A percentile compares a stretch with the other conserved stretches of the same genome.
These are phyloP conservation scores for Rhombomys opimus DNA, from an alignment of 2,113 vertebrate species.

Conservation along the genomic window DNA sequence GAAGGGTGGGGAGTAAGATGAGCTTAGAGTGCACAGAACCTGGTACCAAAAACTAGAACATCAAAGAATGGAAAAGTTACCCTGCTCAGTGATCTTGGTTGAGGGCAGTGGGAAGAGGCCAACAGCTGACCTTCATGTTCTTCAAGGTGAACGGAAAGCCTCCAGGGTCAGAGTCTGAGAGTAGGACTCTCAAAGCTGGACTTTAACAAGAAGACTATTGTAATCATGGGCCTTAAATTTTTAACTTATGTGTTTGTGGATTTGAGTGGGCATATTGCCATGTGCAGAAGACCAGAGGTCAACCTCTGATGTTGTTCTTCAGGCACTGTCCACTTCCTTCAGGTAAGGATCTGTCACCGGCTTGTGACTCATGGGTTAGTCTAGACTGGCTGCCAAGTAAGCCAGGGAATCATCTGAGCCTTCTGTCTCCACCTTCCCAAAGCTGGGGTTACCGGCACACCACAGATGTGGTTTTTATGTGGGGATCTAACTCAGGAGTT, in stretches of 20 bases:
- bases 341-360: background rate
- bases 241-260: background rate
- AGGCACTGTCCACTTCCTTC: background rate
- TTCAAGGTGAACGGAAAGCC: background rate
- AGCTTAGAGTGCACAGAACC: background rate
- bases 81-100: rapidly evolving
- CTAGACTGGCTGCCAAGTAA: background rate
- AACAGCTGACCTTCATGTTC: no score
- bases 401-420: background rate
- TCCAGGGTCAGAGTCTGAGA: background rate
- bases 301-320: background rate
- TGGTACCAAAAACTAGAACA: rapidly evolving
- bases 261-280: no score
- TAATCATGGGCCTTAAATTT: background rate
- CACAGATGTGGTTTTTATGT: background rate
- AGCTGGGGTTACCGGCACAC: background rate
- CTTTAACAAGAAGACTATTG: background rate
- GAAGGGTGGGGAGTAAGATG: rapidly evolving
- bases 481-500: background rate
- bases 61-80: rapidly evolving
- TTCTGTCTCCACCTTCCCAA: background rate
- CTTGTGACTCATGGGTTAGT: background rate
- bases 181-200: background rate
- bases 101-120: background rate
- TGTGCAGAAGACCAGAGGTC: background rate